Evolutionary conservation across 2,113 vertebrate species (phyloP).

Genomic region (Pedionomus torquatus): DNA sequence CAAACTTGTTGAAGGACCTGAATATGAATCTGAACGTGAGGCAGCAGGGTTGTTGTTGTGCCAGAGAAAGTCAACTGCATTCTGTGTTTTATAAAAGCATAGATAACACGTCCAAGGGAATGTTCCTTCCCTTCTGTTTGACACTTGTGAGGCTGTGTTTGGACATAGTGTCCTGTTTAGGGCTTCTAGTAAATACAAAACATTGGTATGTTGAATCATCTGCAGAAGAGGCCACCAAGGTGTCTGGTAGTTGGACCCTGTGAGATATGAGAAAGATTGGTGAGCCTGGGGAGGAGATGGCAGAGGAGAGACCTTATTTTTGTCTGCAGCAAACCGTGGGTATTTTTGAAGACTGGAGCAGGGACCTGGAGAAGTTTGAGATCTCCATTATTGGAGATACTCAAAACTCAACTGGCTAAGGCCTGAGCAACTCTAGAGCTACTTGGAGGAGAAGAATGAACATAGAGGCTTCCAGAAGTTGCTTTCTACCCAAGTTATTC

Average conservation of each 20-base stretch:
- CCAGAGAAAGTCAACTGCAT: neutral
- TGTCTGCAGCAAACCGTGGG: neutral
- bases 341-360: neutral
- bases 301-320: neutral
- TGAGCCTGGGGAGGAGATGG: neutral
- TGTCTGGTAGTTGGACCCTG: neutral
- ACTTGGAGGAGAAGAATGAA: neutral
- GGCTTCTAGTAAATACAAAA: neutral
- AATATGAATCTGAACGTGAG: neutral
- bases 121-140: neutral
- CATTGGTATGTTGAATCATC: neutral
- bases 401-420: neutral
- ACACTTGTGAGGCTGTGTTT: neutral
- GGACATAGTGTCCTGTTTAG: neutral
- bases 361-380: neutral
- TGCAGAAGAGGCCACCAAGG: neutral
- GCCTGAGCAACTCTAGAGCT: neutral
- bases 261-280: accelerated
- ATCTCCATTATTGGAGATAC: neutral
- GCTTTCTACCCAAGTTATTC: neutral
- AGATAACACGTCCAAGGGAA: neutral
- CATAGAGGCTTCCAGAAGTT: neutral
- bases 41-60: neutral
- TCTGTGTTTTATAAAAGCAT: accelerated
- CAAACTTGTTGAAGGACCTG: neutral